These are phyloP conservation scores for Orchestes rusci DNA, from an alignment of 2,888 invertebrate genomes.

Conservation along the genomic window DNA sequence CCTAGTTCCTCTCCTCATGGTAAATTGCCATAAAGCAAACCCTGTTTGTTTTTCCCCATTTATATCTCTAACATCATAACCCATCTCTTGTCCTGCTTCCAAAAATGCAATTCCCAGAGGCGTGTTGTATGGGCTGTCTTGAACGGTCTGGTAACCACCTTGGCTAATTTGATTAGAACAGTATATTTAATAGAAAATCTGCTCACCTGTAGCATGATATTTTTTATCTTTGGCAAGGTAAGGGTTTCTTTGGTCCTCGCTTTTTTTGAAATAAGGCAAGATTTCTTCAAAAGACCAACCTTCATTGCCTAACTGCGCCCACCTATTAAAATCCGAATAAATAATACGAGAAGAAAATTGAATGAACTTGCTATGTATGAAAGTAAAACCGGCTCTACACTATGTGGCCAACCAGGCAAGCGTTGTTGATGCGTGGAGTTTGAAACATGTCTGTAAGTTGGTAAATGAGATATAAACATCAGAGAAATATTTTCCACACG, in stretches of 20 bases:
- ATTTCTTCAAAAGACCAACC: slow-evolving; percentile 85
- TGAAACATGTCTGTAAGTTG: too few relatives aligned
- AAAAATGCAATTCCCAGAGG: slow-evolving; percentile 79
- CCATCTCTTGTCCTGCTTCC: slow-evolving; percentile 88
- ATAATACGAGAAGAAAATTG: too few relatives aligned
- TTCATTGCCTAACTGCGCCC: slow-evolving; percentile 76
- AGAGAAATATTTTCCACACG: too few relatives aligned
- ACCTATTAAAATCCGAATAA: slow-evolving; percentile 47
- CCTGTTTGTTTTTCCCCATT: slow-evolving; percentile 85
- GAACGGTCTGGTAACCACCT: slow-evolving; percentile 71
- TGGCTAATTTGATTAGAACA: background rate
- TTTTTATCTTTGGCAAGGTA: slow-evolving; percentile 68
- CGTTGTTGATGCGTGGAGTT: too few relatives aligned
- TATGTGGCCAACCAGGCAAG: too few relatives aligned
- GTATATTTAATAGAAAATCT: background rate
- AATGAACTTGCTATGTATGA: background rate
- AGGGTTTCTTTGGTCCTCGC: slow-evolving; percentile 81
- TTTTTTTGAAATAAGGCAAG: slow-evolving; percentile 78
- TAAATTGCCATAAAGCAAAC: slow-evolving; percentile 79
- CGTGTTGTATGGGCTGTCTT: slow-evolving; percentile 72
- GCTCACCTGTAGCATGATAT: slow-evolving; percentile 63
- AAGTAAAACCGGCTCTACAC: too few relatives aligned
- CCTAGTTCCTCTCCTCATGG: slow-evolving; percentile 72
- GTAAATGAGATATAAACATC: too few relatives aligned
- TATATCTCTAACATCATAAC: slow-evolving; percentile 77